A percentile compares a stretch with the other conserved stretches of the same genome.
These are phyloP conservation scores for Bubo bubo DNA, from an alignment of 2,113 vertebrate genomes.

Conservation along the genomic window DNA sequence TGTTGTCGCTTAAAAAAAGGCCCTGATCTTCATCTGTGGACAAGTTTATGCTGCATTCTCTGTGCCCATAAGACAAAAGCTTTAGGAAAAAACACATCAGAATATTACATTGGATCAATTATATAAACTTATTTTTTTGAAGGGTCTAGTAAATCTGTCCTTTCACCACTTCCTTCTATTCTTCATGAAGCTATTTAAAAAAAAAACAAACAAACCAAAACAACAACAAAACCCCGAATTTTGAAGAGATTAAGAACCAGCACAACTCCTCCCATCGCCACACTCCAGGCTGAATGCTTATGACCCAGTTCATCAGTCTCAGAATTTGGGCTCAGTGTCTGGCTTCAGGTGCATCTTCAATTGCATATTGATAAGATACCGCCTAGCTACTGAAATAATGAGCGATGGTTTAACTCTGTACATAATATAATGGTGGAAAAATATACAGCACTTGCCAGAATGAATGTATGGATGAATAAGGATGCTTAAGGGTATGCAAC, in stretches of 20 bases:
- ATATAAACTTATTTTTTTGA: neutral
- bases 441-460: neutral
- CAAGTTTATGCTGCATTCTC: neutral
- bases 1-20: neutral
- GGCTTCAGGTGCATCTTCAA: neutral
- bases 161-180: neutral
- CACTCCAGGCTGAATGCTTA: neutral
- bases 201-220: neutral
- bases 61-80: neutral
- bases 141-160: neutral
- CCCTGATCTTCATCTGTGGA: neutral
- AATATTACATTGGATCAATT: neutral
- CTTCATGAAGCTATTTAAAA: neutral
- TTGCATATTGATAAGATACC: neutral
- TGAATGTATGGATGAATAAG: neutral
- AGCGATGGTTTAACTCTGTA: neutral
- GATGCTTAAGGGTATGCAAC: constrained; percentile 77
- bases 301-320: neutral
- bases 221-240: neutral
- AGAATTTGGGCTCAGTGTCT: neutral
- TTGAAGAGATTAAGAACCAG: neutral
- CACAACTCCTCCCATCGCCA: neutral
- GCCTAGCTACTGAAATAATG: neutral
- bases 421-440: neutral
- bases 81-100: neutral